A percentile compares a stretch with the other conserved stretches of the same genome.
These are phyloP conservation scores for Blera fallax DNA, from an alignment of 2,888 invertebrate genomes.

Conservation along the genomic window DNA sequence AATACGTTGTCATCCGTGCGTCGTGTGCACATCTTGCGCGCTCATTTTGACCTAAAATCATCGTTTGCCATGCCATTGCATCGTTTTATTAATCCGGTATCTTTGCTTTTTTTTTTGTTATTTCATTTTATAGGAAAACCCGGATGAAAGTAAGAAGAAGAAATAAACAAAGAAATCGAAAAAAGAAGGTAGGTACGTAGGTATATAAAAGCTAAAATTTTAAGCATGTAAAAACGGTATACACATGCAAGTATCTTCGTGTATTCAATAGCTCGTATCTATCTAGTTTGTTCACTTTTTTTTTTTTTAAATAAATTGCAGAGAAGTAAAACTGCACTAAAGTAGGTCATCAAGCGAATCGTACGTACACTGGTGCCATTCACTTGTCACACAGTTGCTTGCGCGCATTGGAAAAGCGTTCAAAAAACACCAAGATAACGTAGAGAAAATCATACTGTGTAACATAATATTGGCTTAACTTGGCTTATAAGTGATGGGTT, in stretches of 20 bases:
- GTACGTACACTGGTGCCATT: conserved; percentile 44
- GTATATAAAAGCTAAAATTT: conserved; percentile 1
- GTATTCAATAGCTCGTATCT: neutral
- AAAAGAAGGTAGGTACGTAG: neutral
- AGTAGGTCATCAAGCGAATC: conserved; percentile 62
- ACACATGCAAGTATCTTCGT: conserved; percentile 15
- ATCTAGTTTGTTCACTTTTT: neutral
- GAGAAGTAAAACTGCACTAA: conserved; percentile 39
- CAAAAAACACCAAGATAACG: neutral
- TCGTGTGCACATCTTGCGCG: conserved; percentile 23
- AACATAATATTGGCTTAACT: conserved; percentile 18
- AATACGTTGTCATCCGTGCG: conserved; percentile 7
- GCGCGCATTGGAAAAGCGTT: conserved; percentile 33
- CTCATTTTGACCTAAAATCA: conserved; percentile 59
- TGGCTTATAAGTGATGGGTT: conserved; percentile 39
- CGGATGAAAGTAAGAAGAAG: conserved; percentile 61
- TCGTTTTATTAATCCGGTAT: conserved; percentile 35
- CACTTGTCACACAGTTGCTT: conserved; percentile 57
- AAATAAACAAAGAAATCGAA: conserved; percentile 8
- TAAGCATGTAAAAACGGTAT: neutral
- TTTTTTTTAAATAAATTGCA: conserved; percentile 15
- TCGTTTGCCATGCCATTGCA: conserved; percentile 1
- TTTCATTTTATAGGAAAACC: conserved; percentile 42
- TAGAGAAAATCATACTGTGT: conserved; percentile 34
- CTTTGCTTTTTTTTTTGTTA: neutral